Base-by-base conservation (phyloP, 2,888 invertebrate genomes). In the Caenorhabditis imperialis region DNA sequence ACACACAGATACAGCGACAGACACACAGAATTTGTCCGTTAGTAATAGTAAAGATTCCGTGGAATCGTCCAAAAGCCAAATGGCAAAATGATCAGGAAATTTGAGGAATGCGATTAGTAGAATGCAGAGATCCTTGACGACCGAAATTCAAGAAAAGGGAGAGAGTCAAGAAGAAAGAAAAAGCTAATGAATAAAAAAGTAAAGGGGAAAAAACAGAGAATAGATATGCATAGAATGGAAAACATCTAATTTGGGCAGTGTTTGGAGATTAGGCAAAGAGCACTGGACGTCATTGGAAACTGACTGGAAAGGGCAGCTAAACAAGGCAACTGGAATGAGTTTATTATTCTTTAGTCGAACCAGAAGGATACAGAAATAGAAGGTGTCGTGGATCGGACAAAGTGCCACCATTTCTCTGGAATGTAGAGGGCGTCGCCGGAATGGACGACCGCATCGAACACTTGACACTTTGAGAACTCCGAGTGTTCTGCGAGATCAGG, bases 281-380 rank as follows among this genome's bases (percentile, higher is more conserved):
- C 2, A 38, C 12, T 38, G 38, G 38, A 38, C n/a, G n/a, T n/a
- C n/a, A n/a, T n/a, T n/a, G n/a, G n/a, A n/a, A n/a, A n/a, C n/a
- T n/a, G n/a, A n/a, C n/a, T n/a, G n/a, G n/a, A n/a, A n/a, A n/a
- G n/a, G n/a, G n/a, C n/a, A n/a, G n/a, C n/a, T n/a, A n/a, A n/a
- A n/a, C n/a, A n/a, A n/a, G n/a, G n/a, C n/a, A n/a, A n/a, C n/a
- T n/a, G n/a, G n/a, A n/a, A n/a, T n/a, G n/a, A n/a, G n/a, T n/a
- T n/a, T 25, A 45, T 22, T 20, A 18, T 48, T n/a, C 4, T 14
- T 58, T 33, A 74, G 57, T 81, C 82, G 54, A 84, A 98, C 98
- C 98, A 99, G 90, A 96, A 98, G 89, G 96, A 97, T 0, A 98
- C 93, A 16, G 97, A 97, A 89, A 97, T 96, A 89, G 96, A 96